Conservation (phyloP, 2,888 invertebrate genomes). For the Eretmocerus hayati region DNA sequence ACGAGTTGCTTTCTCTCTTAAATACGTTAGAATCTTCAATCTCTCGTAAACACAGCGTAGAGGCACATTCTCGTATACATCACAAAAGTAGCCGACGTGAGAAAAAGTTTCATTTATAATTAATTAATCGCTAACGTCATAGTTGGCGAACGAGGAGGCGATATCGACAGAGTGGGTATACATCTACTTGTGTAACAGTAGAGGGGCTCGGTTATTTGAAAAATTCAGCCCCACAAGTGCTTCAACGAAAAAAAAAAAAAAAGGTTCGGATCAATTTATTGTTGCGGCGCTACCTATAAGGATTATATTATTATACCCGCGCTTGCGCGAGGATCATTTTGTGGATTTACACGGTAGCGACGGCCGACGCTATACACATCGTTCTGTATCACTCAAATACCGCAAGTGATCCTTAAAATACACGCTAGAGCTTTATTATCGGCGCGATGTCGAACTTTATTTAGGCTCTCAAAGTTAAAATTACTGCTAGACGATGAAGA, state of each 20-base stretch:
- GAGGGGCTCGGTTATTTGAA: not conserved
- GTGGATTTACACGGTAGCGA: too few relatives aligned
- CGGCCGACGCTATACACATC: too few relatives aligned
- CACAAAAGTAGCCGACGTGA: not conserved
- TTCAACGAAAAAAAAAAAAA: not conserved
- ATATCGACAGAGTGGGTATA: not conserved
- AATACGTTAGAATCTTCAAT: not conserved
- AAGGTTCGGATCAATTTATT: not conserved
- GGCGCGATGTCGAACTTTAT: slow-evolving; percentile 12
- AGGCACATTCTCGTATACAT: not conserved
- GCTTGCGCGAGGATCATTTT: too few relatives aligned
- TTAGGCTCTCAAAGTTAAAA: slow-evolving; percentile 16
- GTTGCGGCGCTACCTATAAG: too few relatives aligned
- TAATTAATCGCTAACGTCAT: not conserved
- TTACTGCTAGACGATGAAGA: too few relatives aligned
- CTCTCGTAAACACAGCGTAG: not conserved
- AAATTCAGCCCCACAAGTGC: not conserved
- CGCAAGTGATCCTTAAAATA: slow-evolving; percentile 8
- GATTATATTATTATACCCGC: too few relatives aligned
- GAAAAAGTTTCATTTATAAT: not conserved
- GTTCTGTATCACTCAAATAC: too few relatives aligned
- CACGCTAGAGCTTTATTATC: slow-evolving; percentile 4
- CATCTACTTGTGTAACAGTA: too few relatives aligned
- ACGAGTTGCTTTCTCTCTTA: too few relatives aligned
- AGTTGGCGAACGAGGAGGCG: not conserved